Evolutionary conservation across 2,113 vertebrate species (phyloP), one percentile per base, ranked within the genome.

Genomic region (Typhlomys cinereus): DNA sequence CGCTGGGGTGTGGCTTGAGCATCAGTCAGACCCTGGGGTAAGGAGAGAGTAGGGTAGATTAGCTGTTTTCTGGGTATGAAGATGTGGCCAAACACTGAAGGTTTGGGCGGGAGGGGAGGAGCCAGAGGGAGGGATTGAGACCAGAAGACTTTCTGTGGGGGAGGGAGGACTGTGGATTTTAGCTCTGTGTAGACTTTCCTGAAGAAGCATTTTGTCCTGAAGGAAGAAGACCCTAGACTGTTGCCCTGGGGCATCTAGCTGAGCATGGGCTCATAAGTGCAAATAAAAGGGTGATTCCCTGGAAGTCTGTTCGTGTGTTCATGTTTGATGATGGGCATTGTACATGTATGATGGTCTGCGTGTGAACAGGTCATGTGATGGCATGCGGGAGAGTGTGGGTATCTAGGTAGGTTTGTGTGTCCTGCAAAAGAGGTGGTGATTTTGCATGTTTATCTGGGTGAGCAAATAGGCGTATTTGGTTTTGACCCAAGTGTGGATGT

Each of bases 1-100:
- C 93, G 46, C 90, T 96, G 90, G 88, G 90, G 95, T 93, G 96
- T 94, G 96, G 91, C 88, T 75, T 84, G 85, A 91, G 91, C 84
- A 94, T 66, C 50, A 92, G 20, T 54, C 61, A 92, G 75, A 92
- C 14, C 50, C 67, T 73, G 54, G 20, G 39, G 14, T 86, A 10
- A 46, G 62, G 59, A 67, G 34, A 93, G 46, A 48, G 9, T 52
- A 71, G 44, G 25, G 44, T 83, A 61, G 84, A 7, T 54, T 78
- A 80, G 8, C 21, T 96, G 41, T 36, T 62, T 88, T 90, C 52
- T 34, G 46, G 44, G 41, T 61, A 11, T 79, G 41, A 48, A 91
- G 44, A 82, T 73, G 23, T 50, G 76, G 61, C 86, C 27, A 39
- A 78, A 69, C 21, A 93, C 21, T 61, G 73, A 81, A 62, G 34